Base-by-base conservation (phyloP, 2,797 vertebrate species). In the Gephyroberyx darwinii region DNA sequence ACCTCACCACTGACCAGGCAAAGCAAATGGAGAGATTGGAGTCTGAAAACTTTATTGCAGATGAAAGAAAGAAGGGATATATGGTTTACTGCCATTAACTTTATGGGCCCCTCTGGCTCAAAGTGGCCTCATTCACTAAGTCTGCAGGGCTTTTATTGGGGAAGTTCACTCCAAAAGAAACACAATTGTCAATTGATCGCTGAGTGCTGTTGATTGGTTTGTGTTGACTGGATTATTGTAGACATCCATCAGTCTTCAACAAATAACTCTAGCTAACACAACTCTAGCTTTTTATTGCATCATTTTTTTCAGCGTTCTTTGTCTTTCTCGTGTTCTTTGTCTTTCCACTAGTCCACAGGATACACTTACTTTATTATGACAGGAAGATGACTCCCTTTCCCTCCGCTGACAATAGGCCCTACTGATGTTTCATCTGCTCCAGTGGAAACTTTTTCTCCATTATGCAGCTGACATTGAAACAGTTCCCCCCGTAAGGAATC, bases 401-500 rank as follows among this genome's bases (percentile, higher is more conserved):
- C 8, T 73, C 20, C 19, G 3, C 69, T 74, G 68, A 82, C 78
- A 86, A 79, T 66, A 68, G 55, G 45, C 69, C 26, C 43, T 48
- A 37, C 62, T 3, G 63, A 66, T 75, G 78, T 70, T 78, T 80
- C 76, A 69, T 82, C 67, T 70, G 56, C 76, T 69, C 69, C 53
- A 53, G 10, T 83, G 71, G 33, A 83, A 89, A 83, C 80, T 19
- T 73, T 78, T 79, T 74, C 43, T 31, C 64, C 65, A 82, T 88
- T 80, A 78, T 78, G 68, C 75, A 82, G 68, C 50, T 74, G 83
- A 79, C 76, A 88, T 67, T 87, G 85, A 82, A 85, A 82, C 54
- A 54, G 66, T 63, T 80, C 59, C 41, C 41, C 71, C 53, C 74
- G 14, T 51, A 67, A 74, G 63, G 55, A 85, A 78, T 72, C 64